These are phyloP conservation scores for Dasysyrphus tricinctus DNA, from an alignment of 2,888 invertebrate species.

Conservation along the genomic window DNA sequence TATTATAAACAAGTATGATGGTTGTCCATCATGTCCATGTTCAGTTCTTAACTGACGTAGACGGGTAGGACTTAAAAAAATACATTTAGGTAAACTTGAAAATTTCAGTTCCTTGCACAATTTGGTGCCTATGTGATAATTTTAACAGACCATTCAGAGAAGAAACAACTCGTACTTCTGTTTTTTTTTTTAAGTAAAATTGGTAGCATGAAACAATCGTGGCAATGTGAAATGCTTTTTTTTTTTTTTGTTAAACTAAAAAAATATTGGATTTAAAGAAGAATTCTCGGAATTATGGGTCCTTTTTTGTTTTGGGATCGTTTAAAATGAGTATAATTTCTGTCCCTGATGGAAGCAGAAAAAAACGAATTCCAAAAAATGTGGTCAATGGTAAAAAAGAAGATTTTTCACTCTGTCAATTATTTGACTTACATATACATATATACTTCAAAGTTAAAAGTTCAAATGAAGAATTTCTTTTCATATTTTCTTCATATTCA, in stretches of 20 bases:
- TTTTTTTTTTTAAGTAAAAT: neutral
- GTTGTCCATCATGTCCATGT: too few relatives aligned
- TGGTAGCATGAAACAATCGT: conserved; percentile 32
- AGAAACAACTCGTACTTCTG: neutral
- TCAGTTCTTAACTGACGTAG: neutral
- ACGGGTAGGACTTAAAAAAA: neutral
- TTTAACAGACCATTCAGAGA: conserved; percentile 62
- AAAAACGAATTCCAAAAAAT: too few relatives aligned
- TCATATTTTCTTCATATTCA: too few relatives aligned
- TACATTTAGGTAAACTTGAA: neutral
- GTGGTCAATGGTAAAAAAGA: too few relatives aligned
- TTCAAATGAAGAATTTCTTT: too few relatives aligned
- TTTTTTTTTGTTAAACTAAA: neutral
- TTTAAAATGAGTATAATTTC: too few relatives aligned
- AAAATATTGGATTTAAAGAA: conserved; percentile 16
- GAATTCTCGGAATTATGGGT: conserved; percentile 8
- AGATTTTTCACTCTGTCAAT: too few relatives aligned
- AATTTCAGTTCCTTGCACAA: conserved; percentile 32
- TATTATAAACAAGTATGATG: neutral
- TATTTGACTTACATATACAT: too few relatives aligned
- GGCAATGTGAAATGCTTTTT: neutral
- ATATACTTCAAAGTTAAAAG: too few relatives aligned
- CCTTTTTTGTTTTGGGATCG: too few relatives aligned
- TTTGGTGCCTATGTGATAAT: conserved; percentile 72
- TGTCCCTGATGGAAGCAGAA: too few relatives aligned